phyloP scores from a whole-genome alignment of 2,113 vertebrate species.

The Herpetotheres cachinnans region DNA sequence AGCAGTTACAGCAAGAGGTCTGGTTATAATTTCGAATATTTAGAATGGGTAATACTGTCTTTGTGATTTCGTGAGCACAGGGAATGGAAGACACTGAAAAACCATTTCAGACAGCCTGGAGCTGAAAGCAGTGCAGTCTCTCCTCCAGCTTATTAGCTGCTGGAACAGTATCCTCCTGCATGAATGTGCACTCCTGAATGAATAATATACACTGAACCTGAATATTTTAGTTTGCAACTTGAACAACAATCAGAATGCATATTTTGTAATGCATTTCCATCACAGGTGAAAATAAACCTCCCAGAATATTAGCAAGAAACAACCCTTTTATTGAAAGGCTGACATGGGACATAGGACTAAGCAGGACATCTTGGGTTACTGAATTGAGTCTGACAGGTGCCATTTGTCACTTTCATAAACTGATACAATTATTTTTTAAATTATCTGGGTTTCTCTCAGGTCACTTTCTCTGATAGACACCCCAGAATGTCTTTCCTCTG shows the following conservation, averaged over 20 bases:
- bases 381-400: not conserved
- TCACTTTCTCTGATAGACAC: not conserved
- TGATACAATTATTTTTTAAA: not conserved
- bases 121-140: not conserved
- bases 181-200: not conserved
- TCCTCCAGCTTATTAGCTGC: not conserved
- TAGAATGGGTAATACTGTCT: not conserved
- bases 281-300: not conserved
- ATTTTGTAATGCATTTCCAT: not conserved
- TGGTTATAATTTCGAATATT: not conserved
- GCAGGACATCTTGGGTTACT: not conserved
- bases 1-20: not conserved
- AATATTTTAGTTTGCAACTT: not conserved
- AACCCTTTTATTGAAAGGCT: not conserved
- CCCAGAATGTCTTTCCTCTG: not conserved
- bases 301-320: not conserved
- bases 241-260: not conserved
- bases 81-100: not conserved
- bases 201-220: not conserved
- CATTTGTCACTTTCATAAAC: slow-evolving; percentile 2
- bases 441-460: not conserved
- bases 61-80: not conserved
- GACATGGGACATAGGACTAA: not conserved
- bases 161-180: not conserved
- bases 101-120: not conserved